A percentile compares a stretch with the other conserved stretches of the same genome.
Conservation (phyloP, 2,888 invertebrate species). For the Ferdinandea cuprea region DNA sequence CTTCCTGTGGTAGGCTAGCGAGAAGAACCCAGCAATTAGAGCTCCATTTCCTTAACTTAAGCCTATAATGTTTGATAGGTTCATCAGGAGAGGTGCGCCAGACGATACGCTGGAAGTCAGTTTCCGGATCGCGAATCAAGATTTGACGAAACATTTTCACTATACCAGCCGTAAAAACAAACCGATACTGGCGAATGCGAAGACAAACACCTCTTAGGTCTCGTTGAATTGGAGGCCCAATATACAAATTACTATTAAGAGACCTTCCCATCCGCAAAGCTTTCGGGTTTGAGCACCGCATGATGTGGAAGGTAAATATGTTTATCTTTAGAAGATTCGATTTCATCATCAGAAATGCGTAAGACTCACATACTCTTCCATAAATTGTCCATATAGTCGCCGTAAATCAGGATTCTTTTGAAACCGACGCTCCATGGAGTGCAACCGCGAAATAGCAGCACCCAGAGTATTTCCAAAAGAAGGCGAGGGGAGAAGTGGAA, state of each 20-base stretch:
- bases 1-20: too few species aligned
- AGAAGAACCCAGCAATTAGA: too few species aligned
- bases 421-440: slow-evolving; percentile 18
- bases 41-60: too few species aligned
- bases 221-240: slow-evolving; percentile 28
- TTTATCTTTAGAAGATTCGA: not conserved
- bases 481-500: slow-evolving; percentile 9
- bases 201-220: slow-evolving; percentile 24
- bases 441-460: not conserved
- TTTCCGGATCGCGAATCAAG: slow-evolving; percentile 4
- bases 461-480: slow-evolving; percentile 3
- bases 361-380: slow-evolving; percentile 19
- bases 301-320: slow-evolving; percentile 24
- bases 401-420: not conserved
- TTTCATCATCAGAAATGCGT: not conserved
- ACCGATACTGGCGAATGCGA: slow-evolving; percentile 38
- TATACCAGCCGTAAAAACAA: slow-evolving; percentile 39
- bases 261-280: not conserved
- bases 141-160: slow-evolving; percentile 47
- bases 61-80: too few species aligned
- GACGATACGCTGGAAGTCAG: slow-evolving; percentile 30
- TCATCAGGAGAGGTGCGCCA: slow-evolving; percentile 42
- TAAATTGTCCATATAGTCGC: slow-evolving; percentile 2
- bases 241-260: slow-evolving; percentile 15
- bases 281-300: not conserved